Percentiles rank a stretch among this genome's conserved stretches.
phyloP scores from a whole-genome alignment of 2,797 vertebrate species.

The Taeniopygia guttata region DNA sequence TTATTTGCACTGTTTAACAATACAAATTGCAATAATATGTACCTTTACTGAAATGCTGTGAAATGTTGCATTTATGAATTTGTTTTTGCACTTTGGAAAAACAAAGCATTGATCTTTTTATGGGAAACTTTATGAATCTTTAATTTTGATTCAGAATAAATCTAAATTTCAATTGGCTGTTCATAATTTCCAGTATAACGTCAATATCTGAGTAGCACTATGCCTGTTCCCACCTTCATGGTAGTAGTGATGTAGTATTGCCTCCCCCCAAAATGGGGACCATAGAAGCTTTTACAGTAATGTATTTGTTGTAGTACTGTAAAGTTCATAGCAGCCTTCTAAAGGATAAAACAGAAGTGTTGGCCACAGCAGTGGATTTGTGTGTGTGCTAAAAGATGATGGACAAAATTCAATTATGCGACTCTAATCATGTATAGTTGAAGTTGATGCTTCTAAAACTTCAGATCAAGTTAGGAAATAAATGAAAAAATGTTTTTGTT shows the following conservation, averaged over 20 bases:
- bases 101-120: background rate
- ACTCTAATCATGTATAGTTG: background rate
- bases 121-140: background rate
- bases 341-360: background rate
- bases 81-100: background rate
- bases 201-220: background rate
- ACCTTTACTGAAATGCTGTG: slow-evolving; percentile 6
- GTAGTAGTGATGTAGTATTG: background rate
- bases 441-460: background rate
- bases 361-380: background rate
- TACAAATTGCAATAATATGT: background rate
- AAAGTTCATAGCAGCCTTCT: background rate
- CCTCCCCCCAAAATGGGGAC: background rate
- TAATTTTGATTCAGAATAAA: slow-evolving; percentile 25
- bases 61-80: background rate
- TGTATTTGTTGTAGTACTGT: background rate
- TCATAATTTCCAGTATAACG: background rate
- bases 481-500: background rate
- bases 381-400: background rate
- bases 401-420: background rate
- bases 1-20: background rate
- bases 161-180: background rate
- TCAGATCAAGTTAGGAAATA: background rate
- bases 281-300: background rate
- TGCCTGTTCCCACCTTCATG: background rate